Evolutionary conservation across 2,888 invertebrate genomes (phyloP).

Genomic region (Alloplasta piceator): DNA sequence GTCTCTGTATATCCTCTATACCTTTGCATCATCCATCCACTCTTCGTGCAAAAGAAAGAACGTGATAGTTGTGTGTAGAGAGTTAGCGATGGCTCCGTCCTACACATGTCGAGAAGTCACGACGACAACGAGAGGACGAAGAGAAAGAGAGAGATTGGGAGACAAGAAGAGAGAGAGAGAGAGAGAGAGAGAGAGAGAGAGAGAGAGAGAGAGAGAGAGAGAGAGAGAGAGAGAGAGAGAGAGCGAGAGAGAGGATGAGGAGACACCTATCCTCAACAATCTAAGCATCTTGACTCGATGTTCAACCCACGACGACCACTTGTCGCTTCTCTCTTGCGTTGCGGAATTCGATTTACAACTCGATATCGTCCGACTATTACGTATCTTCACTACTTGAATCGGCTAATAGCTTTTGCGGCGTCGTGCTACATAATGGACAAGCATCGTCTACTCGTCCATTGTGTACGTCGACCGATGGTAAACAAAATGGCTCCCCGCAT

Average conservation of each 20-base stretch:
- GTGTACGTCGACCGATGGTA: neutral
- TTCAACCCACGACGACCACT: slow-evolving; percentile 60
- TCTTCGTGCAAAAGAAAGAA: slow-evolving; percentile 30
- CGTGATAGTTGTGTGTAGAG: neutral
- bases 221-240: slow-evolving; percentile 26
- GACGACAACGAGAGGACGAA: slow-evolving; percentile 24
- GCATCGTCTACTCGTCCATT: neutral
- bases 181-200: slow-evolving; percentile 7
- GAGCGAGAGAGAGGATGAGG: slow-evolving; percentile 32
- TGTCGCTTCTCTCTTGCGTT: slow-evolving; percentile 56
- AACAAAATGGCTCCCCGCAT: too few relatives aligned
- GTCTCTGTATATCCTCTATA: slow-evolving; percentile 22
- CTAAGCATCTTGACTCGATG: slow-evolving; percentile 56
- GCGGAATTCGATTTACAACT: slow-evolving; percentile 49
- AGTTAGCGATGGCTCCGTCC: slow-evolving; percentile 35
- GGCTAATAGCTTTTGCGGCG: slow-evolving; percentile 22
- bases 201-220: slow-evolving; percentile 17
- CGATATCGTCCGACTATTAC: slow-evolving; percentile 53
- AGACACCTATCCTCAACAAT: slow-evolving; percentile 39
- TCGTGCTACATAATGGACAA: neutral
- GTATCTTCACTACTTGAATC: slow-evolving; percentile 22
- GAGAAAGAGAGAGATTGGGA: neutral
- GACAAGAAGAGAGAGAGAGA: neutral
- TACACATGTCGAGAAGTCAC: slow-evolving; percentile 30
- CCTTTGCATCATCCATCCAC: slow-evolving; percentile 44